These are phyloP conservation scores for Eristalis tenax DNA, from an alignment of 2,888 invertebrate species.

Conservation along the genomic window DNA sequence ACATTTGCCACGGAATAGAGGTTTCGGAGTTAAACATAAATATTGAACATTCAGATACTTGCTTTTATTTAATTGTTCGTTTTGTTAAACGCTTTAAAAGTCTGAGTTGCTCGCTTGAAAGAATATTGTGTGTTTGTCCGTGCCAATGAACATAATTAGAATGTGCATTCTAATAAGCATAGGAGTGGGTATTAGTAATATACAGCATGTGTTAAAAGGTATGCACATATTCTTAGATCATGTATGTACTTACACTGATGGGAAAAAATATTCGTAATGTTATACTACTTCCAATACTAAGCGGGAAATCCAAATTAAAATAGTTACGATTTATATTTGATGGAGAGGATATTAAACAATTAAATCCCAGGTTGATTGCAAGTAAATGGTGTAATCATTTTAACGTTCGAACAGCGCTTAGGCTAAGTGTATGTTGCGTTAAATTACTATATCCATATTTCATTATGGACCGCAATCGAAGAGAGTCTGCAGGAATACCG, in stretches of 20 bases:
- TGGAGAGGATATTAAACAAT: no score
- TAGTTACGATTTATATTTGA: no score
- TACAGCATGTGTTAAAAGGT: not conserved
- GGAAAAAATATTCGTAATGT: not conserved
- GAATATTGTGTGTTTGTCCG: not conserved
- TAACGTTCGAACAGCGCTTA: no score
- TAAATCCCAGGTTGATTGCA: no score
- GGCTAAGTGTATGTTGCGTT: no score
- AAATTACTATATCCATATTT: no score
- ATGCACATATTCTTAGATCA: not conserved
- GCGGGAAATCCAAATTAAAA: no score
- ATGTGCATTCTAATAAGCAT: not conserved
- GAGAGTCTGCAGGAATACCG: no score
- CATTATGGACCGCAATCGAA: no score
- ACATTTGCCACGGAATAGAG: constrained; percentile 1
- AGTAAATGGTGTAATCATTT: no score
- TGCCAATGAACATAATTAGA: not conserved
- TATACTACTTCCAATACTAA: no score
- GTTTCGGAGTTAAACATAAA: not conserved
- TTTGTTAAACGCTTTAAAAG: not conserved
- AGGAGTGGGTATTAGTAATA: not conserved
- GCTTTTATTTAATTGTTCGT: not conserved
- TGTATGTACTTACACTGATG: not conserved
- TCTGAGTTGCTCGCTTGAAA: not conserved
- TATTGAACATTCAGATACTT: not conserved